Conservation (phyloP, 2,797 vertebrate species). For the Hephaestus fuliginosus region DNA sequence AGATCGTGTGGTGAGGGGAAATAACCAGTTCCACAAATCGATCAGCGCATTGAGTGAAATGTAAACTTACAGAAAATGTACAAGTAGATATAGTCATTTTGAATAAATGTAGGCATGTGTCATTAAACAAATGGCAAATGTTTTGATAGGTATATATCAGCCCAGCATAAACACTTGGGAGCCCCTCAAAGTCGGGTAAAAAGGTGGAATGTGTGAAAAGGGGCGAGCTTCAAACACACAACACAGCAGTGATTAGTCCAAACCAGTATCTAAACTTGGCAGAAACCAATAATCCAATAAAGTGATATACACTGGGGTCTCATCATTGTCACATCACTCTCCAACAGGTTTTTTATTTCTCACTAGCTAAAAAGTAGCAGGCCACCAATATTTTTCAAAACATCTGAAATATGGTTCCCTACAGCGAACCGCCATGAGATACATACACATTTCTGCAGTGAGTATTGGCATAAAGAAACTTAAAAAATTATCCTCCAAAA, state of each 20-base stretch:
- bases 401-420: constrained; percentile 23
- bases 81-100: constrained; percentile 21
- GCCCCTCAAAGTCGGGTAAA: constrained; percentile 4
- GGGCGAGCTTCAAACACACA: constrained; percentile 15
- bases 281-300: constrained; percentile 22
- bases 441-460: constrained; percentile 48
- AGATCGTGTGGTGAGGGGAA: constrained; percentile 4
- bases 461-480: constrained; percentile 50
- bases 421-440: constrained; percentile 30
- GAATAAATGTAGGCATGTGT: constrained; percentile 14
- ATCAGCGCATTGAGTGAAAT: constrained; percentile 24
- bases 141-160: constrained; percentile 24
- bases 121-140: constrained; percentile 15
- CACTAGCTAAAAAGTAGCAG: constrained; percentile 39
- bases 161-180: constrained; percentile 4
- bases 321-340: constrained; percentile 34
- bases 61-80: constrained; percentile 35
- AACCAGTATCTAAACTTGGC: constrained; percentile 12
- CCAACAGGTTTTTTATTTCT: constrained; percentile 22
- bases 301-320: constrained; percentile 12
- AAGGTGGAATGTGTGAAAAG: constrained; percentile 18
- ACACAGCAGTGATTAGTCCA: constrained; percentile 22
- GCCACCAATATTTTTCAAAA: constrained; percentile 31
- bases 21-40: constrained; percentile 4
- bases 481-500: constrained; percentile 40